A percentile compares a stretch with the other conserved stretches of the same genome.
phyloP scores from a whole-genome alignment of 2,888 invertebrate species.

The Lasioglossum zephyrum region DNA sequence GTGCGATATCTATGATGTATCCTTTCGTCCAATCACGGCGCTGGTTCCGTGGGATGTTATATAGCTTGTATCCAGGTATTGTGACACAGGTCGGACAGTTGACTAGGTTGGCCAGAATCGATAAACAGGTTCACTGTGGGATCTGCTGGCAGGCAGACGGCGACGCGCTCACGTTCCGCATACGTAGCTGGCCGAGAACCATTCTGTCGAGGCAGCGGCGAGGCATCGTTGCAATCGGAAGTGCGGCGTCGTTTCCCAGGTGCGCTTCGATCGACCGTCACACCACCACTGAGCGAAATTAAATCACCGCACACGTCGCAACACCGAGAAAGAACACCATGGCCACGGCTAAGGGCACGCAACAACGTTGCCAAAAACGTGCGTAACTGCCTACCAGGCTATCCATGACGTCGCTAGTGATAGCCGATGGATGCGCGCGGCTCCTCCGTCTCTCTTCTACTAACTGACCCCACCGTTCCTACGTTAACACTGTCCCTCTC shows the following conservation, averaged over 20 bases:
- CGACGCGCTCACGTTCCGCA: conserved; percentile 32
- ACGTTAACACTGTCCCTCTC: conserved; percentile 11
- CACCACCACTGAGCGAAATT: conserved; percentile 65
- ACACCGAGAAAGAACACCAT: conserved; percentile 38
- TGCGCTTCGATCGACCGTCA: conserved; percentile 69
- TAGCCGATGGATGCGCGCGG: conserved; percentile 31
- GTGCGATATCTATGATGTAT: not conserved
- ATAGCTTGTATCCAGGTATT: not conserved
- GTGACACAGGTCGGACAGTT: not conserved
- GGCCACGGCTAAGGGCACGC: conserved; percentile 23
- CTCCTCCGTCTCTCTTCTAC: not conserved
- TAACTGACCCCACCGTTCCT: not conserved
- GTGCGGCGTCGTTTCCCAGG: conserved; percentile 49
- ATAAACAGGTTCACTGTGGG: conserved; percentile 15
- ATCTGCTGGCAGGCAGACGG: conserved; percentile 42
- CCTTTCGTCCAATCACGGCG: conserved; percentile 1
- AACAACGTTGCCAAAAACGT: conserved; percentile 47
- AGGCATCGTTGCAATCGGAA: conserved; percentile 52
- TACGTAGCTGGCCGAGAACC: conserved; percentile 1
- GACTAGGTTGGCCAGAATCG: not conserved
- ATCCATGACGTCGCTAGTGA: conserved; percentile 59
- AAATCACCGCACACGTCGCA: conserved; percentile 25
- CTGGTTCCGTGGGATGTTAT: not conserved
- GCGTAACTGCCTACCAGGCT: conserved; percentile 53
- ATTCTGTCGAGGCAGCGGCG: conserved; percentile 24